Evolutionary conservation across 2,113 vertebrate genomes (phyloP).

Genomic region (Cisticola juncidis): DNA sequence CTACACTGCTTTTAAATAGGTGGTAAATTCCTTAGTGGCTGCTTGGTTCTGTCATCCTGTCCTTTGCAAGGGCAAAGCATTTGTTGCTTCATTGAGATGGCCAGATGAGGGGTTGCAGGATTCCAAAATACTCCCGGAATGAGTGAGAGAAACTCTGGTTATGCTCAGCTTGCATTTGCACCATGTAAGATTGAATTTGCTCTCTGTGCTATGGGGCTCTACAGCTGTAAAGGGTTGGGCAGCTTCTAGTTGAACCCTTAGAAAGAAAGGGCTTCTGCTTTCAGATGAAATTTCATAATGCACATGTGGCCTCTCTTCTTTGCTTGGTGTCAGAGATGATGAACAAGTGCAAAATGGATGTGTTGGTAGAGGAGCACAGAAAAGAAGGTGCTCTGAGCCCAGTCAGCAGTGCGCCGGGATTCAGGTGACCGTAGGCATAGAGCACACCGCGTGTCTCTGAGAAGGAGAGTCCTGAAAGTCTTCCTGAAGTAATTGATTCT

Average conservation of each 20-base stretch:
- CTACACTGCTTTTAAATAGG: background rate
- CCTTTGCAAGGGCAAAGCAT: background rate
- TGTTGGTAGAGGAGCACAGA: background rate
- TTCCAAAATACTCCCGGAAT: background rate
- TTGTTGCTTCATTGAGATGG: background rate
- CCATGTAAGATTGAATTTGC: background rate
- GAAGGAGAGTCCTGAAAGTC: background rate
- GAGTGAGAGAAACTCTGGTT: background rate
- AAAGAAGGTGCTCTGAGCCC: background rate
- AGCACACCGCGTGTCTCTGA: fast-evolving
- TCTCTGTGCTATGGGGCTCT: background rate
- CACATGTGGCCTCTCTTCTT: background rate
- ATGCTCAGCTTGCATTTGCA: background rate
- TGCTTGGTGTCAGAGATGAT: background rate
- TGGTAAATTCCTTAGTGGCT: background rate
- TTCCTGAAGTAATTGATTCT: background rate
- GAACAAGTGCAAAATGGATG: background rate
- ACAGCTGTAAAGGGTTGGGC: background rate
- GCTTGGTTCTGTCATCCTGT: background rate
- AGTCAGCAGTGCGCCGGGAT: background rate
- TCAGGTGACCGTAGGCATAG: fast-evolving
- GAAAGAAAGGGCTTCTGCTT: background rate
- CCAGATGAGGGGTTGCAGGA: background rate
- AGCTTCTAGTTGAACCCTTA: background rate
- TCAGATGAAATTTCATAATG: background rate